Evolutionary conservation across 2,113 vertebrate species (phyloP), one percentile per base, ranked within the genome.

Genomic region (chimpanzee (Pan troglodytes)): DNA sequence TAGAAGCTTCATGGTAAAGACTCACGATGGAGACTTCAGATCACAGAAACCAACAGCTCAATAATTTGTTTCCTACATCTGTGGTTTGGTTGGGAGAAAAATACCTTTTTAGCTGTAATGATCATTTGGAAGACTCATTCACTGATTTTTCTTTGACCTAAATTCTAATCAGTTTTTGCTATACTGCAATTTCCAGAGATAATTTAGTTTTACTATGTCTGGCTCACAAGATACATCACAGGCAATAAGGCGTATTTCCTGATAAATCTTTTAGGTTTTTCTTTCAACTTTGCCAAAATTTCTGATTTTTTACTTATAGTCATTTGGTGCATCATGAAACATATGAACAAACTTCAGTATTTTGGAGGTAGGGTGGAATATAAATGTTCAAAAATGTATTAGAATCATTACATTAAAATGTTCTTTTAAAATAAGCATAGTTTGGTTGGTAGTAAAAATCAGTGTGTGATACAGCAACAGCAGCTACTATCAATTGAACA

Each of bases 241-340:
- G n/a, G 20, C 81, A 95, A 95, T 35, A 76, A n/a, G 35, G 35
- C 40, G 38, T 17, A 78, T 38, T 55, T 94, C 40, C 76, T 14
- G 30, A 48, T 79, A 64, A 55, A 38, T 70, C 35, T 14, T 94
- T 93, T 87, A 27, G 3, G 14, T 32, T 80, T 67, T 59, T 43
- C 16, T 90, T 87, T 82, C 59, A 91, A n/a, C 32, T 95, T 95
- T 57, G 5, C 43, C 89, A 52, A 38, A 55, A 91, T 88, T 73
- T 80, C 23, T 86, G 12, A 57, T 23, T 68, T 59, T 87, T 84
- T n/a, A 57, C 43, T 70, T 75, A 73, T 1, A 73, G n/a, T 52
- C 35, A 76, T 27, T 87, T 70, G 72, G 18, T 25, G 16, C 82
- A 72, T 68, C 18, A 79, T 5, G 80, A 93, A 92, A 85, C 8